Percentiles rank a stretch among this genome's conserved stretches.
Conservation (phyloP, 2,113 vertebrate genomes). For the Candoia aspera region DNA sequence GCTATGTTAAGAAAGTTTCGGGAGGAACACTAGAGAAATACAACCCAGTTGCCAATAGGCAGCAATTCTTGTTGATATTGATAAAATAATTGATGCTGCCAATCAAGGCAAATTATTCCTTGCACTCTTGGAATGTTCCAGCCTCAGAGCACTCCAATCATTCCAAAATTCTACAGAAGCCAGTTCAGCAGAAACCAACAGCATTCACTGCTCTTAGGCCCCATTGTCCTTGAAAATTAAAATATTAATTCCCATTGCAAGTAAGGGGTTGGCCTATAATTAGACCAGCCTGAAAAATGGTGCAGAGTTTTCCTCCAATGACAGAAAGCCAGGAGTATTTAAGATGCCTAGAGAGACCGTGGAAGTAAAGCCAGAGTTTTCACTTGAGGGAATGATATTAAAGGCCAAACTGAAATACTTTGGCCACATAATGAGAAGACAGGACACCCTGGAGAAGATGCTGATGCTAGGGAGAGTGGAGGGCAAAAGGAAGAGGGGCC, state of each 20-base stretch:
- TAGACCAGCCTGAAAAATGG: neutral
- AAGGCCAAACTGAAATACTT: no score
- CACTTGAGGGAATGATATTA: no score
- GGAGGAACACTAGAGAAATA: no score
- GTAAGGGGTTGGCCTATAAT: neutral
- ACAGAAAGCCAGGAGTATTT: neutral
- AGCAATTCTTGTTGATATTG: no score
- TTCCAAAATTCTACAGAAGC: neutral
- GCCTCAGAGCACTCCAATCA: neutral
- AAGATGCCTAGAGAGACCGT: neutral
- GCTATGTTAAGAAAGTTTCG: no score
- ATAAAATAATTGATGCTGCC: no score
- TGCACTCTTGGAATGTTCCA: neutral
- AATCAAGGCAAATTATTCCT: neutral
- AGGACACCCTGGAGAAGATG: no score
- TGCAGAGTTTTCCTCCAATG: neutral
- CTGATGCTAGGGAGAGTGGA: no score
- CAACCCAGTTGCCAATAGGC: no score
- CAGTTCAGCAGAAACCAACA: neutral
- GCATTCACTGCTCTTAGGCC: neutral
- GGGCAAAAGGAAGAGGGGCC: no score
- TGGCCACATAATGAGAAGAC: no score
- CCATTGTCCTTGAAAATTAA: neutral
- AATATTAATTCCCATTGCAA: neutral
- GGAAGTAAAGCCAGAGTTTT: no score